phyloP scores from a whole-genome alignment of 2,888 invertebrate genomes.

The Rugalucina vietnamica region DNA sequence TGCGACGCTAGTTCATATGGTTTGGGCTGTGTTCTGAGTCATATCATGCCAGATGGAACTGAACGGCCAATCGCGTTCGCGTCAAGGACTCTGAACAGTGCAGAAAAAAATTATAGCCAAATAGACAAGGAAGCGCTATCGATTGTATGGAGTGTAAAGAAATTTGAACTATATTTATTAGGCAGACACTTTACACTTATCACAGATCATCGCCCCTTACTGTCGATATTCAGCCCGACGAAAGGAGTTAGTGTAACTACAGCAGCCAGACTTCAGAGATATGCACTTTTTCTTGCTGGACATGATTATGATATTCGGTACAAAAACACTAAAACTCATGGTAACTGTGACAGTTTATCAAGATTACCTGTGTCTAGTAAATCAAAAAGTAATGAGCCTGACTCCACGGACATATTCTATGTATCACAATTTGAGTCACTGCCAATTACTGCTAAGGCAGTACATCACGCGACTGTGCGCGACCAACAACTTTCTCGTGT shows the following conservation, averaged over 20 bases:
- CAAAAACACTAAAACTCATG: slow-evolving; percentile 39
- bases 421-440: slow-evolving; percentile 73
- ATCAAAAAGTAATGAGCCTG: background rate
- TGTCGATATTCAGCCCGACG: slow-evolving; percentile 51
- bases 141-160: slow-evolving; percentile 81
- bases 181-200: slow-evolving; percentile 83
- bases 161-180: slow-evolving; percentile 83
- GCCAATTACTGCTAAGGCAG: slow-evolving; percentile 14
- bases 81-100: slow-evolving; percentile 57
- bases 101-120: slow-evolving; percentile 64
- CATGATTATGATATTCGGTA: slow-evolving; percentile 35
- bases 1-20: slow-evolving; percentile 83
- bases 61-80: slow-evolving; percentile 66
- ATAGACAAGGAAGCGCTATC: slow-evolving; percentile 61
- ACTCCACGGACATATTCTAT: slow-evolving; percentile 11
- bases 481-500: slow-evolving; percentile 35
- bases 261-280: background rate
- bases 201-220: slow-evolving; percentile 62
- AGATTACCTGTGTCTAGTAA: slow-evolving; percentile 29
- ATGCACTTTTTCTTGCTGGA: slow-evolving; percentile 5
- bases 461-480: background rate
- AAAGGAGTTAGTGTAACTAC: slow-evolving; percentile 57
- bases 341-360: slow-evolving; percentile 57
- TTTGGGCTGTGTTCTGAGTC: slow-evolving; percentile 75
- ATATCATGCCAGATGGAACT: slow-evolving; percentile 41